Base-by-base conservation (phyloP, 1,140 invertebrate genomes). In the Cephus cinctus region DNA sequence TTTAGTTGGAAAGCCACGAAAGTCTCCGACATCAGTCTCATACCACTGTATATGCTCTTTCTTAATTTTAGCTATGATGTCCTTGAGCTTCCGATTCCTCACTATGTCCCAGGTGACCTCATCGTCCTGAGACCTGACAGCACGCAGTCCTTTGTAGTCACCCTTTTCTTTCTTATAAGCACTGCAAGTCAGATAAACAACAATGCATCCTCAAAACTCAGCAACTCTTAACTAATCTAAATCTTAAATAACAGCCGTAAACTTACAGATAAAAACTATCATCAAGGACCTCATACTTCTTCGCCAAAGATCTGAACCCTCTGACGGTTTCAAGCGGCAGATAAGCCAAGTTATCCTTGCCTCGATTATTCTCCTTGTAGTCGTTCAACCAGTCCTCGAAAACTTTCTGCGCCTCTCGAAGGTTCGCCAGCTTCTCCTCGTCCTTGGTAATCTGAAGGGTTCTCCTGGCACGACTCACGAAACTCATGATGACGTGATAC, bases 371-470 rank as follows among this genome's bases (percentile, higher is more conserved):
- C 15, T 57, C 54, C 23, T 65, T 70, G 43, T 74, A 76, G 41
- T 76, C 68, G 12, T 52, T 43, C 4, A 76, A 42, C 74, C 74
- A 76, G 8, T 61, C 52, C 35, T 75, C 69, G 53, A 75, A 76
- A 4, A 66, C 54, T 23, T 67, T 61, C 20, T 71, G 40, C 11
- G 67, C 61, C 5, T 73, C 70, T 3, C 47, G 52, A 6, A 75
- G 39, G 54, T 75, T 75, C 22, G 46, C 22, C 32, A 59, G 31
- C 47, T 76, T 61, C 35, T 71, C 64, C 31, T 66, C 63, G 49
- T 76, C 65, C 30, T 68, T 73, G 0, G 74, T 76, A n/a, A 71
- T 63, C 36, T 69, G 65, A 6, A 73, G 42, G 5, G 73, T 76
- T 15, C 66, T 66, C 48, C 75, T 75, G 0, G 69, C 61, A 4